These are phyloP conservation scores for Lacerta bilineata DNA, from an alignment of 2,797 vertebrate genomes.

Conservation along the genomic window DNA sequence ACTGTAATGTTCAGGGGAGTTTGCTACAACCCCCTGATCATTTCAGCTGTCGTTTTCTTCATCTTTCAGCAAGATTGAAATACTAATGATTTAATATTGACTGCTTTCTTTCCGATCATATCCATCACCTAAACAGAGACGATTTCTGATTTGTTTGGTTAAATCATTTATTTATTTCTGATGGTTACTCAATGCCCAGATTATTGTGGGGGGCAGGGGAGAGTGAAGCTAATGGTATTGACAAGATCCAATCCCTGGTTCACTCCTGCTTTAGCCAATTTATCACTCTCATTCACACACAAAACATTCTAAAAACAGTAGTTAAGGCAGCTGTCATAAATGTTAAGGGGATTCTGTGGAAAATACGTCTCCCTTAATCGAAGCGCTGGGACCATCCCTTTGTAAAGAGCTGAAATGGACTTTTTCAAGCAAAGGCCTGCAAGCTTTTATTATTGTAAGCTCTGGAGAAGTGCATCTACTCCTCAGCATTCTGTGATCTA, in stretches of 20 bases:
- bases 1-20: too few species aligned
- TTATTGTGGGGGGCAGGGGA: not conserved
- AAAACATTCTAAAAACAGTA: not conserved
- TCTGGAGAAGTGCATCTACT: not conserved
- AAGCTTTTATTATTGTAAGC: not conserved
- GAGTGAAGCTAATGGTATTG: too few species aligned
- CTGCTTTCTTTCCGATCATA: not conserved
- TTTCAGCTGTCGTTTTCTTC: too few species aligned
- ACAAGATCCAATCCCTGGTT: not conserved
- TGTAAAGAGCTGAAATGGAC: not conserved
- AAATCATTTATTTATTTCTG: conserved; percentile 41
- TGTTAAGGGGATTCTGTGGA: not conserved
- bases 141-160: not conserved
- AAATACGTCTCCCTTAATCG: too few species aligned
- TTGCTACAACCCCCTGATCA: too few species aligned
- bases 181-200: not conserved
- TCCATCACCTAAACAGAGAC: not conserved
- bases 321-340: not conserved
- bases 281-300: not conserved
- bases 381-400: not conserved
- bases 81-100: not conserved
- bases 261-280: not conserved
- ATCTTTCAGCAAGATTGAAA: not conserved
- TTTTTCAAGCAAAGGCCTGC: not conserved
- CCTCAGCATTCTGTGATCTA: not conserved